Percentiles rank a stretch among this genome's conserved stretches.
phyloP scores from a whole-genome alignment of 2,797 vertebrate species.

The Artibeus lituratus region DNA sequence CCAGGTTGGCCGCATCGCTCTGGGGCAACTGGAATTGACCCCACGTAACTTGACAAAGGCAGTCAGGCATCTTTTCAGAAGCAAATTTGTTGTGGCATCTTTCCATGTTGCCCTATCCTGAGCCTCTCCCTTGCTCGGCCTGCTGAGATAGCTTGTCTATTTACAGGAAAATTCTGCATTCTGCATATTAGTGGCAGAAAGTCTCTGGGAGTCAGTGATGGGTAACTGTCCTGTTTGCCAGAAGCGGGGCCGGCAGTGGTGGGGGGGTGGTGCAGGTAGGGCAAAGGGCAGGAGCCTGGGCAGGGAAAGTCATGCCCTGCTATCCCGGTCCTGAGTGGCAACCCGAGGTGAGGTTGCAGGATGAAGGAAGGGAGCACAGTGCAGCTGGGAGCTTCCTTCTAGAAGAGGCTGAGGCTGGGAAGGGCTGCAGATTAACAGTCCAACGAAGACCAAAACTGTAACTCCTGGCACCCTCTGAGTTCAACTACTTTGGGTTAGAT shows the following conservation, averaged over 20 bases:
- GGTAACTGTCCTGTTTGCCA: not conserved
- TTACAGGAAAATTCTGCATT: not conserved
- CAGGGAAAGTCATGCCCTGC: not conserved
- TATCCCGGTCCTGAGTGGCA: not conserved
- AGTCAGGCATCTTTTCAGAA: not conserved
- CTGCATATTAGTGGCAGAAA: not conserved
- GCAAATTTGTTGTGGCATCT: not conserved
- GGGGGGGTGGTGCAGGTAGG: accelerated
- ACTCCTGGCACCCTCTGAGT: not conserved
- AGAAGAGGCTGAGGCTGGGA: not conserved
- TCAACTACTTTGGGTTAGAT: not conserved
- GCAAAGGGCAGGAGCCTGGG: not conserved
- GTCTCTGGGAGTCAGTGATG: not conserved
- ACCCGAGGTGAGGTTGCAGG: not conserved
- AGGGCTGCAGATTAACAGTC: not conserved
- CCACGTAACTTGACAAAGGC: not conserved
- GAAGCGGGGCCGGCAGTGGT: accelerated
- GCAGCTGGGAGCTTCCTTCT: accelerated
- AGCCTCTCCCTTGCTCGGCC: not conserved
- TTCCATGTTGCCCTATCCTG: not conserved
- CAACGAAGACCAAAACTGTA: accelerated
- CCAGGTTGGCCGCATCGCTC: not conserved
- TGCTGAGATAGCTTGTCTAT: not conserved
- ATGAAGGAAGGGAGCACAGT: not conserved
- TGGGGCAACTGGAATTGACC: not conserved